phyloP scores from a whole-genome alignment of 2,797 vertebrate species.

The Trematomus bernacchii region DNA sequence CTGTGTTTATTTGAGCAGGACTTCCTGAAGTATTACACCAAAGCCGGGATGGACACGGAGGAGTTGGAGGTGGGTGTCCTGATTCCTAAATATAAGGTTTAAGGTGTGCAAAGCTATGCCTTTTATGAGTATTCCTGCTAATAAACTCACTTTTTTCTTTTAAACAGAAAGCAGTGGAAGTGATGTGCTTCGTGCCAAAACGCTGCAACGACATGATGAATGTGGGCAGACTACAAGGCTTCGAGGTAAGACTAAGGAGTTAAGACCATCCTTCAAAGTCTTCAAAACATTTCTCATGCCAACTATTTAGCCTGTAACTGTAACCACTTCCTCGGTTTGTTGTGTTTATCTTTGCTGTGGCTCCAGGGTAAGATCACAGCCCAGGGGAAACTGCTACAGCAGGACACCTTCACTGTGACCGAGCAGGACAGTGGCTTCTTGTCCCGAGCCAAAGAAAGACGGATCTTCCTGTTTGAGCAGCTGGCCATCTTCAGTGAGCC shows the following conservation, averaged over 20 bases:
- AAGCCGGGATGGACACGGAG: slow-evolving; percentile 91
- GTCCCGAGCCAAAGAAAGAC: slow-evolving; percentile 90
- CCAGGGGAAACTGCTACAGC: slow-evolving; percentile 94
- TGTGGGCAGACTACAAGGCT: slow-evolving; percentile 93
- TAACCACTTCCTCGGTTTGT: slow-evolving; percentile 48
- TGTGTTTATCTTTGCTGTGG: slow-evolving; percentile 26
- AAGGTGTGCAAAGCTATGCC: not conserved
- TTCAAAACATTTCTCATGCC: slow-evolving; percentile 40
- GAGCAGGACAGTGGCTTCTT: slow-evolving; percentile 91
- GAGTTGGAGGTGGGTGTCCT: slow-evolving; percentile 89
- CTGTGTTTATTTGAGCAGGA: slow-evolving; percentile 87
- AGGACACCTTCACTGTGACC: slow-evolving; percentile 92
- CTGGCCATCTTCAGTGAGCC: slow-evolving; percentile 95
- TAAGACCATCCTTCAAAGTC: slow-evolving; percentile 13
- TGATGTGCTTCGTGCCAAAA: slow-evolving; percentile 96
- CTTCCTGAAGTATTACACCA: slow-evolving; percentile 93
- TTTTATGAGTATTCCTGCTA: not conserved
- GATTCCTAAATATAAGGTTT: not conserved
- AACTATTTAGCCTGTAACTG: not conserved
- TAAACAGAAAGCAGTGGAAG: slow-evolving; percentile 92
- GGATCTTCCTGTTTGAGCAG: slow-evolving; percentile 95
- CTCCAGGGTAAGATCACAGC: slow-evolving; percentile 93
- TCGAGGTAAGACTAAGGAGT: slow-evolving; percentile 87
- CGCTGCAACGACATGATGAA: slow-evolving; percentile 98
- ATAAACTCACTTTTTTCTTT: slow-evolving; percentile 19